These are phyloP conservation scores for Pollimyrus isidori DNA, from an alignment of 2,113 vertebrate species.

Conservation along the genomic window DNA sequence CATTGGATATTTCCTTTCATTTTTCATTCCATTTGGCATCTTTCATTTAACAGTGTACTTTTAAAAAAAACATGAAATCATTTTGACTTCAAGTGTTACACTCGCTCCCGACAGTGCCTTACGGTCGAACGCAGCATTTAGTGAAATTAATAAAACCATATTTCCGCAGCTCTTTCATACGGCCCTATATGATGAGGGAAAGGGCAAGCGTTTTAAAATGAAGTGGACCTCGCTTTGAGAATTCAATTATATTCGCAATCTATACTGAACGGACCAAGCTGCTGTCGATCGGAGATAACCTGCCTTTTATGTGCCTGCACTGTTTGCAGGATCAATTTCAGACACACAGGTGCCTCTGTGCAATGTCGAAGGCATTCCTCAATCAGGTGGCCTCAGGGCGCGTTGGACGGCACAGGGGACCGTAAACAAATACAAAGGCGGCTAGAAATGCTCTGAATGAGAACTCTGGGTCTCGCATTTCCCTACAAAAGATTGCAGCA, in stretches of 20 bases:
- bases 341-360: not conserved
- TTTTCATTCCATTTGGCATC: not conserved
- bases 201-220: not conserved
- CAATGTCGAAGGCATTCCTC: not conserved
- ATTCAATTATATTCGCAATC: constrained; percentile 4
- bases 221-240: not conserved
- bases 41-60: not conserved
- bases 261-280: not conserved
- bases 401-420: not conserved
- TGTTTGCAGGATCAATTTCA: constrained; percentile 5
- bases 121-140: not conserved
- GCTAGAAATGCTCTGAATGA: not conserved
- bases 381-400: not conserved
- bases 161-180: not conserved
- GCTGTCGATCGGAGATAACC: not conserved
- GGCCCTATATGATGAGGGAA: not conserved
- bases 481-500: not conserved
- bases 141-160: not conserved
- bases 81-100: not conserved
- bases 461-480: not conserved
- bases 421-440: not conserved
- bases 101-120: not conserved
- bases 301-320: not conserved
- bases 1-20: not conserved
- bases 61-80: not conserved